A percentile compares a stretch with the other conserved stretches of the same genome.
Conservation (phyloP, 2,888 invertebrate genomes). For the Lochmaea crataegi region DNA sequence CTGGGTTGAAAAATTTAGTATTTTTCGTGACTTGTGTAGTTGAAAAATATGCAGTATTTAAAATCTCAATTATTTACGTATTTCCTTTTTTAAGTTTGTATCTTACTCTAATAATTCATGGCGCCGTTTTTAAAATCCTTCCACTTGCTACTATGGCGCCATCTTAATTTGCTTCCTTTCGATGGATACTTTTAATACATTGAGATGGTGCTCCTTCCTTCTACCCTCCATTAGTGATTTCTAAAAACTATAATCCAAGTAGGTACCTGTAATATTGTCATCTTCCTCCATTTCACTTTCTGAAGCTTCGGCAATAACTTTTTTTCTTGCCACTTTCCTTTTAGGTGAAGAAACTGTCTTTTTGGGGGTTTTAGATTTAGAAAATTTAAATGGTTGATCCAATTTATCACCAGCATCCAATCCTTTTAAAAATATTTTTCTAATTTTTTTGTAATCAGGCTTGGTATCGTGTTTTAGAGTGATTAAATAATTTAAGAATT, state of each 20-base stretch:
- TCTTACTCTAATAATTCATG: too few species aligned
- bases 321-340: constrained; percentile 38
- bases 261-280: neutral
- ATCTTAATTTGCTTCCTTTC: too few species aligned
- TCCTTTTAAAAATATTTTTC: constrained; percentile 73
- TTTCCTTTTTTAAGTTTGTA: too few species aligned
- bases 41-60: too few species aligned
- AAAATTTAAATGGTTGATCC: constrained; percentile 72
- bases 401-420: constrained; percentile 71
- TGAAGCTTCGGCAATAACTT: neutral
- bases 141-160: too few species aligned
- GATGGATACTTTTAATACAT: too few species aligned
- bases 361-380: constrained; percentile 31
- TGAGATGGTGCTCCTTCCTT: too few species aligned
- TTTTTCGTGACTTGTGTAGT: too few species aligned
- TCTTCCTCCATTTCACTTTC: neutral
- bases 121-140: too few species aligned
- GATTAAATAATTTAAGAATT: constrained; percentile 77
- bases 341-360: constrained; percentile 26
- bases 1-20: too few species aligned
- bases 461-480: constrained; percentile 75
- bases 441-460: constrained; percentile 81
- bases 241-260: neutral
- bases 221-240: too few species aligned
- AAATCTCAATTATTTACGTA: too few species aligned